phyloP scores from a whole-genome alignment of 1,140 invertebrate species.

The Bombus consobrinus region DNA sequence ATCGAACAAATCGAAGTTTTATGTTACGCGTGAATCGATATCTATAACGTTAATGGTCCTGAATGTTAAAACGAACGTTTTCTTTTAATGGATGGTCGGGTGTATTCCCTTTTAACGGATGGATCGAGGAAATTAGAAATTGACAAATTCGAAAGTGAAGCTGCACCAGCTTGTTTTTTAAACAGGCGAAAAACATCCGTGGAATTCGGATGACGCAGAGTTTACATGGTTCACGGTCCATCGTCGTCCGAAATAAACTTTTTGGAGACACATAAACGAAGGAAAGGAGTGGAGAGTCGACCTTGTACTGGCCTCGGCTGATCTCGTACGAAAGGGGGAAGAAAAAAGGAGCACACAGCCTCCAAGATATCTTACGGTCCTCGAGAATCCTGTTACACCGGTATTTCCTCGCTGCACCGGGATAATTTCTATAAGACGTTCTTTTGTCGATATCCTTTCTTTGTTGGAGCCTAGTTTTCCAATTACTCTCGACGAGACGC shows the following conservation, averaged over 20 bases:
- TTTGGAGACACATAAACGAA: not conserved
- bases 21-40: too few species aligned
- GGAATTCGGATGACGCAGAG: constrained; percentile 4
- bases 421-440: constrained; percentile 34
- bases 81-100: too few species aligned
- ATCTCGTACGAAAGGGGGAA: constrained; percentile 47
- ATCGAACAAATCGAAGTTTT: not conserved
- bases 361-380: constrained; percentile 66
- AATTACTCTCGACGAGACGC: not conserved
- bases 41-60: too few species aligned
- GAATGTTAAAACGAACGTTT: too few species aligned
- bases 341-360: constrained; percentile 39
- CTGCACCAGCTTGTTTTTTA: not conserved
- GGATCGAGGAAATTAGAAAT: too few species aligned
- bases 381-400: constrained; percentile 71
- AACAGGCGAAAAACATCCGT: not conserved
- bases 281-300: constrained; percentile 53
- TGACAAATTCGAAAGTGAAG: too few species aligned
- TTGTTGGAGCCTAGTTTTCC: constrained; percentile 18
- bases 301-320: constrained; percentile 71
- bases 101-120: too few species aligned
- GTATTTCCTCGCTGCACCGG: constrained; percentile 64
- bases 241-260: not conserved
- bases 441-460: constrained; percentile 43
- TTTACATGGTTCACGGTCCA: not conserved